Evolutionary conservation across 1,140 invertebrate genomes (phyloP).

Genomic region (Drosophila kepulauana): DNA sequence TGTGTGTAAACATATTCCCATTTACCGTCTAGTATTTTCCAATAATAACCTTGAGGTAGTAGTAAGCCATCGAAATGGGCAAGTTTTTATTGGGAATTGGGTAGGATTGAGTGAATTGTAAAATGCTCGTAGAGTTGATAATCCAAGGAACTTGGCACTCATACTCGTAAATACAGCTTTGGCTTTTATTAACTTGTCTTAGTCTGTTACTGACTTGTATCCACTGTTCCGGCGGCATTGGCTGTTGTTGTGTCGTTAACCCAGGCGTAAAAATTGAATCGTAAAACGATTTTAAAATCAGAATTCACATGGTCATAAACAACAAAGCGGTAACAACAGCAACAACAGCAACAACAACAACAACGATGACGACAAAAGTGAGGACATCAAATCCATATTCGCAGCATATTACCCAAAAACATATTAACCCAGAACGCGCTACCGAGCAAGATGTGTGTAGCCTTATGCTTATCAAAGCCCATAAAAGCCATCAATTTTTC

Average conservation of each 20-base stretch:
- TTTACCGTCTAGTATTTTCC: not conserved
- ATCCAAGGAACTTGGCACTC: not conserved
- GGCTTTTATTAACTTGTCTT: conserved; percentile 1
- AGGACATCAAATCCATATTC: conserved; percentile 29
- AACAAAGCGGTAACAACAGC: conserved; percentile 22
- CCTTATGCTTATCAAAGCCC: conserved; percentile 34
- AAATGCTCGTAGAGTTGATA: not conserved
- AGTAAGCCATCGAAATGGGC: not conserved
- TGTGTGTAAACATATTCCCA: not conserved
- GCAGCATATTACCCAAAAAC: conserved; percentile 9
- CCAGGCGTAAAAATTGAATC: conserved; percentile 50
- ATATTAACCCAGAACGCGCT: conserved; percentile 1
- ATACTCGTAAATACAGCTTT: not conserved
- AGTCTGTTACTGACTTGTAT: not conserved
- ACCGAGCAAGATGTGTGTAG: not conserved
- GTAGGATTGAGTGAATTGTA: not conserved
- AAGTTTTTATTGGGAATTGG: not conserved
- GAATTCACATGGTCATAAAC: conserved; percentile 59
- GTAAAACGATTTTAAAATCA: conserved; percentile 57
- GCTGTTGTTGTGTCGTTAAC: conserved; percentile 43
- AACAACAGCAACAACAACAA: too few species aligned
- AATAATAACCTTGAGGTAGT: not conserved
- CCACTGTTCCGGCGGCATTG: conserved; percentile 33
- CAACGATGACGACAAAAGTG: not conserved
- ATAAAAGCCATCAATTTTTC: conserved; percentile 29